phyloP scores from a whole-genome alignment of 1,140 invertebrate species.

The Neodiprion pinetum region DNA sequence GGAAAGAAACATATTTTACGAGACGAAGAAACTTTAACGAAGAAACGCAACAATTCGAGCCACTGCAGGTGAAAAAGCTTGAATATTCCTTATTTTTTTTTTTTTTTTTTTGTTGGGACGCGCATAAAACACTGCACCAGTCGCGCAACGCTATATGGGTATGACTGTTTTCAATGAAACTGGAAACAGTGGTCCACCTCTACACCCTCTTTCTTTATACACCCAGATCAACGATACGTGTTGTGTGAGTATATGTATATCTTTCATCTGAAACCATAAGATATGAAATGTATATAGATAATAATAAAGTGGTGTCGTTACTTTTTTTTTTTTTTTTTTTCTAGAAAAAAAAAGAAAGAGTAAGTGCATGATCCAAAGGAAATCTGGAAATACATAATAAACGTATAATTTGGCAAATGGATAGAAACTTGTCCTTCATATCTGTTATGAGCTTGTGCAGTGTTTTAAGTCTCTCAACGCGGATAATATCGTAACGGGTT shows the following conservation, averaged over 20 bases:
- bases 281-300: slow-evolving; percentile 15
- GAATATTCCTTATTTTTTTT: background rate
- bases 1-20: no score
- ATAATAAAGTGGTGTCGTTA: slow-evolving; percentile 13
- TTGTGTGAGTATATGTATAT: background rate
- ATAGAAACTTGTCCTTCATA: background rate
- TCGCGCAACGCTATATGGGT: slow-evolving; percentile 19
- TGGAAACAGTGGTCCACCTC: slow-evolving; percentile 49
- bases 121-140: slow-evolving; percentile 49
- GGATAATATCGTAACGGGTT: background rate
- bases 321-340: slow-evolving; percentile 8
- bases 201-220: slow-evolving; percentile 20
- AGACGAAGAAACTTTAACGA: no score
- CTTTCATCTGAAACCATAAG: slow-evolving; percentile 7
- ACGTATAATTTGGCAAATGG: slow-evolving; percentile 1
- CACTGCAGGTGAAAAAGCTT: background rate
- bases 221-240: slow-evolving; percentile 1
- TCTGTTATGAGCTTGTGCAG: slow-evolving; percentile 30
- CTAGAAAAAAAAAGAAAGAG: slow-evolving; percentile 1
- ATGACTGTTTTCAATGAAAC: slow-evolving; percentile 20
- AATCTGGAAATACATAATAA: slow-evolving; percentile 18
- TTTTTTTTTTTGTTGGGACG: background rate
- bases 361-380: slow-evolving; percentile 43
- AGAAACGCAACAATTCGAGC: background rate
- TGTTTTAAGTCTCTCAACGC: slow-evolving; percentile 39